These are phyloP conservation scores for Sympetrum striolatum DNA, from an alignment of 2,888 invertebrate species.

Conservation along the genomic window DNA sequence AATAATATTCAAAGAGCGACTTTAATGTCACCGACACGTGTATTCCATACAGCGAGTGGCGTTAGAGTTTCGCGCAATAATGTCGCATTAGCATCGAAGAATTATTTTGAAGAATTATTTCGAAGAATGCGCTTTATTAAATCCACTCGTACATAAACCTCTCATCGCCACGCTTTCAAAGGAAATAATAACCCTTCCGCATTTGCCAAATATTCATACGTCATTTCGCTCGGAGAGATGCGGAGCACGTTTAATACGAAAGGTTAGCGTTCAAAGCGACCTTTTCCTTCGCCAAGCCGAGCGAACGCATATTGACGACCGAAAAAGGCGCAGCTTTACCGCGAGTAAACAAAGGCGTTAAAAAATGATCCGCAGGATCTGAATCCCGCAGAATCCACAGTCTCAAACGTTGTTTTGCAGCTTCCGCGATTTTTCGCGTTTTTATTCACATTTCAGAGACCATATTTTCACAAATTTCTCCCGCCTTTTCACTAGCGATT, in stretches of 20 bases:
- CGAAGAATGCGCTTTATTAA: too few relatives aligned
- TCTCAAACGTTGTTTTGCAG: neutral
- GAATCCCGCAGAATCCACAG: neutral
- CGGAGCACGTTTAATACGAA: neutral
- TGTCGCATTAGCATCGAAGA: too few relatives aligned
- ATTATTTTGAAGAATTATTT: too few relatives aligned
- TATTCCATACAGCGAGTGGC: too few relatives aligned
- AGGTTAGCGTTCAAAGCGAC: neutral
- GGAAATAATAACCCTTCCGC: neutral
- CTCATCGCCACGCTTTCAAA: neutral
- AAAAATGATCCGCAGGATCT: neutral
- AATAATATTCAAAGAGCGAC: too few relatives aligned
- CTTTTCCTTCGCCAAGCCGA: neutral
- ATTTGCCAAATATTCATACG: neutral
- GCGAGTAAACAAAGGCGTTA: neutral
- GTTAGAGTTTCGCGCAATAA: too few relatives aligned
- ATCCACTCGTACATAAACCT: too few relatives aligned
- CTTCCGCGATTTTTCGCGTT: neutral
- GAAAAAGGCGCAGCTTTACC: neutral
- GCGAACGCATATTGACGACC: neutral
- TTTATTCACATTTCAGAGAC: neutral
- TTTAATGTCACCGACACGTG: too few relatives aligned
- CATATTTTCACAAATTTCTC: neutral
- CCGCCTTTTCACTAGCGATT: neutral
- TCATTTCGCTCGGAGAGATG: neutral